Evolutionary conservation across 2,797 vertebrate species (phyloP).

Genomic region (Alosa sapidissima): DNA sequence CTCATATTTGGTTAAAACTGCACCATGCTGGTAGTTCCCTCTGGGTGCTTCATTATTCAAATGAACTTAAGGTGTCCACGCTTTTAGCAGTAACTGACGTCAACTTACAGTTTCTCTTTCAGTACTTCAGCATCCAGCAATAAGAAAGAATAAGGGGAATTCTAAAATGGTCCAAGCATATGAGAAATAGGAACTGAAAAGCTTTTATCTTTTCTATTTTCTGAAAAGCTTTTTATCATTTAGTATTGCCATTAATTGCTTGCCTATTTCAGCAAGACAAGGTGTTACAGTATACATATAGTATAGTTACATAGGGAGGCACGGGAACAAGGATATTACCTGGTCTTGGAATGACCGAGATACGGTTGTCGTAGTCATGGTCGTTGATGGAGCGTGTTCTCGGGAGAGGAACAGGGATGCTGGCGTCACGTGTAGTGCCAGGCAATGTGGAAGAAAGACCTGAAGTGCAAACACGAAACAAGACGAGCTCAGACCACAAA

Average conservation of each 20-base stretch:
- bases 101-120: neutral
- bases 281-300: neutral
- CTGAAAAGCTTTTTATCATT: neutral
- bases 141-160: neutral
- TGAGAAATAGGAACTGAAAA: neutral
- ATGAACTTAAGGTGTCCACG: too few relatives aligned
- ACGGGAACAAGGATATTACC: slow-evolving; percentile 15
- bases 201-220: neutral
- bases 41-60: too few relatives aligned
- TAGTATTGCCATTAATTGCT: neutral
- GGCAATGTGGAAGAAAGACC: slow-evolving; percentile 38
- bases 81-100: too few relatives aligned
- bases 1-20: too few relatives aligned
- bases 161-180: neutral
- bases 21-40: too few relatives aligned
- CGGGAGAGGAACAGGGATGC: slow-evolving; percentile 24
- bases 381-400: slow-evolving; percentile 47
- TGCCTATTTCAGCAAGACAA: too few relatives aligned
- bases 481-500: neutral
- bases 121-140: neutral
- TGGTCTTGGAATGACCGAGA: slow-evolving; percentile 47
- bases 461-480: neutral
- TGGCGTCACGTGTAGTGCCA: neutral
- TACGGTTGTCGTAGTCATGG: slow-evolving; percentile 60
- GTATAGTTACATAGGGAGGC: neutral